Evolutionary conservation across 2,888 invertebrate genomes (phyloP).

Genomic region (Luperina nickerlii): DNA sequence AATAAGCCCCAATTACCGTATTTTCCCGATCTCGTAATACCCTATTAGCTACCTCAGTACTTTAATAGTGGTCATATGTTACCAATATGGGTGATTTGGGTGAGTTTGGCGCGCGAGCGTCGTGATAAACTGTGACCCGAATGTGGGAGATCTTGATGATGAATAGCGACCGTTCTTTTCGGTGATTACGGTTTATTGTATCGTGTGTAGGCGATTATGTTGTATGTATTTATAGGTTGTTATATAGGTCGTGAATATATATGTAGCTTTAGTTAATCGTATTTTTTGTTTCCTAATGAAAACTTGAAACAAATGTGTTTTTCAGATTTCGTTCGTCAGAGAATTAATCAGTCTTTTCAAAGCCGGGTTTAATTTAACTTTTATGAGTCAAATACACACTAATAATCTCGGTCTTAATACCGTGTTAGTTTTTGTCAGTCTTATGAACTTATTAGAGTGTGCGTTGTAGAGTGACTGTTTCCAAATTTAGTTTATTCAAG

Average conservation of each 20-base stretch:
- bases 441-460: neutral
- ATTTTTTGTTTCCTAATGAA: neutral
- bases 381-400: no score
- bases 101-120: slow-evolving; percentile 47
- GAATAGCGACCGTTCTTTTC: slow-evolving; percentile 21
- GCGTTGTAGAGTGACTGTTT: no score
- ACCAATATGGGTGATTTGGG: slow-evolving; percentile 65
- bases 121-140: slow-evolving; percentile 64
- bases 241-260: neutral
- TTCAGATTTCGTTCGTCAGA: neutral
- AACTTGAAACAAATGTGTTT: neutral
- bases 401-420: neutral
- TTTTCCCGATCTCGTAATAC: slow-evolving; percentile 57
- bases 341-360: neutral
- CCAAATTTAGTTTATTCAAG: neutral
- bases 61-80: slow-evolving; percentile 63
- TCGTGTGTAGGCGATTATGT: neutral
- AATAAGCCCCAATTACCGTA: slow-evolving; percentile 64
- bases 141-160: slow-evolving; percentile 48
- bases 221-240: neutral
- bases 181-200: slow-evolving; percentile 22
- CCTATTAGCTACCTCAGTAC: slow-evolving; percentile 55
- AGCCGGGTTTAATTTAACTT: no score
- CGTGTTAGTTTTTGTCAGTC: neutral
- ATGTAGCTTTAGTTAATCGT: neutral